Conservation (phyloP, 2,113 vertebrate species). For the Chloropsis cyanopogon region DNA sequence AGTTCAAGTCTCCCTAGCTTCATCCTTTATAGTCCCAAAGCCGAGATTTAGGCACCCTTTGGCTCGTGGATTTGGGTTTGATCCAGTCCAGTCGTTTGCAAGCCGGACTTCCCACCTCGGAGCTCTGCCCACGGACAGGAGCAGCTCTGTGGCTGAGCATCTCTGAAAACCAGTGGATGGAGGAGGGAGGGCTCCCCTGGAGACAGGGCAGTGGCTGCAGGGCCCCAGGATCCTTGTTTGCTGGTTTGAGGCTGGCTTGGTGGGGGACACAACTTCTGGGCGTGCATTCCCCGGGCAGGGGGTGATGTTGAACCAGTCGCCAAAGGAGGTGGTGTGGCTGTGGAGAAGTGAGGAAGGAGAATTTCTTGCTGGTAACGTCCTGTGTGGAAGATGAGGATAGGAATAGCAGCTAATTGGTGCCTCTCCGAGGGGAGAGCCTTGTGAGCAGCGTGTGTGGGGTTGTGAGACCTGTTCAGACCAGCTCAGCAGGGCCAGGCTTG, state of each 20-base stretch:
- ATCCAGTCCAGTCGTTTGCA: background rate
- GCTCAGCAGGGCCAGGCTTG: constrained; percentile 18
- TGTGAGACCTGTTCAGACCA: background rate
- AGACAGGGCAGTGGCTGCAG: background rate
- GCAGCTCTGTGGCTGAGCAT: background rate
- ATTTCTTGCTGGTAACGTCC: background rate
- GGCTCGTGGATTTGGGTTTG: constrained; percentile 23
- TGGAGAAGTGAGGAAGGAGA: background rate
- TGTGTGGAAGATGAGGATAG: background rate
- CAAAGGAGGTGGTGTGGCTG: background rate
- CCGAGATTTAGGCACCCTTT: constrained; percentile 24
- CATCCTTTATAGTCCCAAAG: constrained; percentile 15
- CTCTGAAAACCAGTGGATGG: background rate
- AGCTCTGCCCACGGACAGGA: background rate
- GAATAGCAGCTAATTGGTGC: constrained; percentile 1
- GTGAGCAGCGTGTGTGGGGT: background rate
- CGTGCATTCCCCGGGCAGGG: background rate
- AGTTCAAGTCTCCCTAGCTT: constrained; percentile 23
- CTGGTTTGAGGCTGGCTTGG: constrained; percentile 1
- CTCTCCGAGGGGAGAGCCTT: background rate
- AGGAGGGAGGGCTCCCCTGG: background rate
- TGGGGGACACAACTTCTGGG: background rate
- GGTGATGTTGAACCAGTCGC: background rate
- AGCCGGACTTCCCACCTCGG: background rate
- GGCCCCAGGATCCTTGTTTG: background rate